These are phyloP conservation scores for Zygothrica quintamaculata DNA, from an alignment of 2,888 invertebrate species.

Conservation along the genomic window DNA sequence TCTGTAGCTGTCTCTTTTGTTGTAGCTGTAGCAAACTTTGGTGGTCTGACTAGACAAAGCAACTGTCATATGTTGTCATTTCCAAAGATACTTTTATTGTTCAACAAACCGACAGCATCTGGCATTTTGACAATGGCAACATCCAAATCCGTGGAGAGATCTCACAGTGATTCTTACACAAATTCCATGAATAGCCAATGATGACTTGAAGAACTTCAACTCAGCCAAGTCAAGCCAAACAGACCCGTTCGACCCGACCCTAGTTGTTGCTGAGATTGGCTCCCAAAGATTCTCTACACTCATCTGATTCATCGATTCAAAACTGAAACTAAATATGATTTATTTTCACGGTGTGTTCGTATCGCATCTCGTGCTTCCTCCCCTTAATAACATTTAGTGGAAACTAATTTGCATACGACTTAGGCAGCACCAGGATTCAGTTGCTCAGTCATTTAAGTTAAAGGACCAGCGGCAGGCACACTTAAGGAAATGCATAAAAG, in stretches of 20 bases:
- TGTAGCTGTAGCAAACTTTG: slow-evolving; percentile 60
- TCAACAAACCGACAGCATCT: slow-evolving; percentile 49
- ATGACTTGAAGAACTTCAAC: slow-evolving; percentile 65
- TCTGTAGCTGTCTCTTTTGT: slow-evolving; percentile 4
- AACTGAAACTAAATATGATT: slow-evolving; percentile 61
- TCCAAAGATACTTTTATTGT: slow-evolving; percentile 58
- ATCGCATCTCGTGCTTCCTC: neutral
- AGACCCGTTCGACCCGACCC: too few relatives aligned
- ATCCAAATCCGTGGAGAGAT: slow-evolving; percentile 62
- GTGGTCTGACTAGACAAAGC: slow-evolving; percentile 69
- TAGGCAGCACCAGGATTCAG: too few relatives aligned
- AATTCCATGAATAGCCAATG: slow-evolving; percentile 57
- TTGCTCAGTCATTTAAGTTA: too few relatives aligned
- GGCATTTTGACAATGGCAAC: slow-evolving; percentile 19
- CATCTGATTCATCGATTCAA: slow-evolving; percentile 1
- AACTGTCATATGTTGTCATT: slow-evolving; percentile 68
- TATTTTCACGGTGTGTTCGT: slow-evolving; percentile 51
- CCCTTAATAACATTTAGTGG: slow-evolving; percentile 44
- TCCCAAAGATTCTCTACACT: slow-evolving; percentile 2
- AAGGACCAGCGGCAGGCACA: slow-evolving; percentile 24
- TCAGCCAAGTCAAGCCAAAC: neutral
- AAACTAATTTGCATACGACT: slow-evolving; percentile 69
- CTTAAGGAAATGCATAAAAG: slow-evolving; percentile 69
- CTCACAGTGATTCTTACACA: slow-evolving; percentile 16
- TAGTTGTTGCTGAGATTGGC: too few relatives aligned